phyloP scores from a whole-genome alignment of 2,888 invertebrate species.

The Aelia acuminata region DNA sequence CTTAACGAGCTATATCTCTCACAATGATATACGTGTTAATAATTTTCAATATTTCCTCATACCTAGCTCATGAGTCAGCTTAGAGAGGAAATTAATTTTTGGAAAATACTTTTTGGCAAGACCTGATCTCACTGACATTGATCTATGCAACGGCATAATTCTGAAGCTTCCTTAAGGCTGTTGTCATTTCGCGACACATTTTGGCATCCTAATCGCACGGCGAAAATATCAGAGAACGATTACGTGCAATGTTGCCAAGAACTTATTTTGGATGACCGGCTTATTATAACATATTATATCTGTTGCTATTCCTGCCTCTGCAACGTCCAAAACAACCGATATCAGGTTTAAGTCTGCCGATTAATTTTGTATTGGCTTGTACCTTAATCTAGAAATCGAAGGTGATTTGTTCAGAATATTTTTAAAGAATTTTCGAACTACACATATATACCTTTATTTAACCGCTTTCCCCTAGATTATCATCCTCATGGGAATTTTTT shows the following conservation, averaged over 20 bases:
- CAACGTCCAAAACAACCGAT: neutral
- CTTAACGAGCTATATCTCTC: too few relatives aligned
- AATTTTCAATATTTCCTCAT: neutral
- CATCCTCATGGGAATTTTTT: too few relatives aligned
- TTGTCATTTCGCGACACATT: neutral
- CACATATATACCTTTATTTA: neutral
- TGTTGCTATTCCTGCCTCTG: neutral
- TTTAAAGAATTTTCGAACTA: too few relatives aligned
- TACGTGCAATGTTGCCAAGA: neutral
- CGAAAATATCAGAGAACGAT: conserved; percentile 29
- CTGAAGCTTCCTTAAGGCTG: neutral
- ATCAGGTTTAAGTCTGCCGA: neutral
- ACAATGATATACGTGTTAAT: neutral
- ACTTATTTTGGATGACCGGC: neutral
- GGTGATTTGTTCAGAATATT: too few relatives aligned
- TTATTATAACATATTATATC: neutral
- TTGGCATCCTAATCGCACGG: neutral
- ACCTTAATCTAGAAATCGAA: too few relatives aligned
- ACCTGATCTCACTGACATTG: neutral
- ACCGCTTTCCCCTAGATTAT: too few relatives aligned
- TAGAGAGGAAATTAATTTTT: too few relatives aligned
- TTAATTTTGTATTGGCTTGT: neutral
- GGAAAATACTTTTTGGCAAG: neutral
- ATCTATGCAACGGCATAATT: neutral
- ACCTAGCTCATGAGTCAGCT: too few relatives aligned